Base-by-base conservation (phyloP, 2,888 invertebrate species). In the Desoria tigrina region DNA sequence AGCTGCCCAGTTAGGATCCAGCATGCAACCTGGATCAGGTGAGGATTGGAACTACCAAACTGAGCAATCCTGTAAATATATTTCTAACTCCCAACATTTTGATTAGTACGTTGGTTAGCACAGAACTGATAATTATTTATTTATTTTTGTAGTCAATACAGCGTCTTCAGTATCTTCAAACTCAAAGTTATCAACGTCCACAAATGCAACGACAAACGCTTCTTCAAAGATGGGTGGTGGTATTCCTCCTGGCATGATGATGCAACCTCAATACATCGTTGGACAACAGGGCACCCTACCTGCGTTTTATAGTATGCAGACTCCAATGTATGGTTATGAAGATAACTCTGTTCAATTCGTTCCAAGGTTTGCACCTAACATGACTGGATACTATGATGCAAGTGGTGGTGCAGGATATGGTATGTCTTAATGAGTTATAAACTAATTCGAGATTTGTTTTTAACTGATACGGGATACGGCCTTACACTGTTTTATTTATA, bases 311-410 rank as follows among this genome's bases (percentile, higher is more conserved):
- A 70, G 71, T 55, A 63, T 74, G 45, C 76, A 74, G 63, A 65
- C 71, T 26, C 74, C 71, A 55, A 67, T 74, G 50, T 76, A 74
- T 49, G 68, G 72, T 23, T 74, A 70, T 50, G 74, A 74, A 39
- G 76, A 76, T 42, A 74, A 68, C 61, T 69, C 69, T 42, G 70
- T 73, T 53, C 73, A 74, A 61, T 71, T 74, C 50, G 63, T 72
- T 64, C 71, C 68, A 61, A 71, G 74, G 61, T 58, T 73, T 61
- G 73, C 74, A 64, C 72, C 67, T 53, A 73, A 71, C 9, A 66
- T 74, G 45, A 66, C 69, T 63, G 73, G 74, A 54, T 76, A 76
- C 66, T 74, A 74, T 57, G 76, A 75, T 61, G 72, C 74, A 2
- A 69, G 63, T 62, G 57, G 42, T 2, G 61, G 24, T 32, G 63